Evolutionary conservation across 2,113 vertebrate species (phyloP).

Genomic region (Benthochromis sp.): DNA sequence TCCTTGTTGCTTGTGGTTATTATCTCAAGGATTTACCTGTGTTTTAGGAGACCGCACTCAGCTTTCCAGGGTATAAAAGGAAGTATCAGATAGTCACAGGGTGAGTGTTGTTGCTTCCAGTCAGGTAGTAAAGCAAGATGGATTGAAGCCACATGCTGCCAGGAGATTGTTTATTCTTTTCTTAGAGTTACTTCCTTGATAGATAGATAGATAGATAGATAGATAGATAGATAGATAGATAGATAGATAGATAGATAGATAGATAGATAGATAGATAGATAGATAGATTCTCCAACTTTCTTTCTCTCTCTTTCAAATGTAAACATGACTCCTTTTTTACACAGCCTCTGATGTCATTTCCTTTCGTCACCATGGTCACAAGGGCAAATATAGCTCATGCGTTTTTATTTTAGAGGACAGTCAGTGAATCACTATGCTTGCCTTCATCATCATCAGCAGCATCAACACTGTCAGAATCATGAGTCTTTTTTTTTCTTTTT

Average conservation of each 20-base stretch:
- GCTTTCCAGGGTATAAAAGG: background rate
- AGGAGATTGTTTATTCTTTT: background rate
- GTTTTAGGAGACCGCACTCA: background rate
- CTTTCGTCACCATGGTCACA: conserved; percentile 38
- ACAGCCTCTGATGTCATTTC: conserved; percentile 39
- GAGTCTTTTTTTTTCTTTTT: background rate
- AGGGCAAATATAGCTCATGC: conserved; percentile 17
- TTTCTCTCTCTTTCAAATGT: background rate
- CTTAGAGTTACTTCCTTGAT: background rate
- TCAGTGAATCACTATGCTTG: conserved; percentile 7
- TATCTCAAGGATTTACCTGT: background rate
- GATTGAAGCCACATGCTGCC: background rate
- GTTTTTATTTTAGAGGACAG: conserved; percentile 29
- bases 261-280: background rate
- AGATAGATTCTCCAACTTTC: background rate
- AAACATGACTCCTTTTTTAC: background rate
- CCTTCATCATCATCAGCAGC: background rate
- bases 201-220: background rate
- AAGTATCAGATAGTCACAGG: background rate
- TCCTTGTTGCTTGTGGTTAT: background rate
- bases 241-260: background rate
- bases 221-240: background rate
- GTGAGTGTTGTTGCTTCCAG: background rate
- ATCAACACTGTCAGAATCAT: background rate
- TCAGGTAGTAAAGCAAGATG: background rate